Conservation (phyloP, 2,888 invertebrate species). For the Drosophila macrospina region DNA sequence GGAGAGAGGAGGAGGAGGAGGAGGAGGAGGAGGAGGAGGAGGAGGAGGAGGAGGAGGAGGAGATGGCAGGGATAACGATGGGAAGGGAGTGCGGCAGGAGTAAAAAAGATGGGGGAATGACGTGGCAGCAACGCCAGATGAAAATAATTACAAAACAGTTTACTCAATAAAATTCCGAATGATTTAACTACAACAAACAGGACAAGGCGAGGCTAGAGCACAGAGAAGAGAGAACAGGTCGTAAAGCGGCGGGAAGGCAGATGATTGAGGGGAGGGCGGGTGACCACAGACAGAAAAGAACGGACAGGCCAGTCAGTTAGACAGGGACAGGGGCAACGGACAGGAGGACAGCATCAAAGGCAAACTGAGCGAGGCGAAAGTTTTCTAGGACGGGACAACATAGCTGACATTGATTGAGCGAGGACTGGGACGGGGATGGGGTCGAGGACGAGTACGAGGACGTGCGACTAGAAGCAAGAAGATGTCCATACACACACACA, state of each 20-base stretch:
- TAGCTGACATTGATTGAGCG: constrained; percentile 75
- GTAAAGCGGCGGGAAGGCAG: background rate
- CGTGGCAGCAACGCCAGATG: constrained; percentile 50
- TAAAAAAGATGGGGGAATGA: constrained; percentile 23
- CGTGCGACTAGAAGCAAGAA: background rate
- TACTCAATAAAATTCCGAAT: constrained; percentile 76
- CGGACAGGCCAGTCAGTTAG: background rate
- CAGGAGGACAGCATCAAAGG: constrained; percentile 43
- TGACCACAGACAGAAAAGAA: constrained; percentile 36
- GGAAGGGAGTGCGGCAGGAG: background rate
- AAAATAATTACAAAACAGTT: constrained; percentile 78
- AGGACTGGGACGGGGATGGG: constrained; percentile 30
- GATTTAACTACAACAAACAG: constrained; percentile 67
- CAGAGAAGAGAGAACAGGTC: constrained; percentile 28
- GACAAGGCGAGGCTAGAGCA: constrained; percentile 19
- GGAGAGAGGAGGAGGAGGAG: background rate
- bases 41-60: background rate
- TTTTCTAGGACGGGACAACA: constrained; percentile 29
- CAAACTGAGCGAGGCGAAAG: constrained; percentile 46
- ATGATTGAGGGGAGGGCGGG: background rate
- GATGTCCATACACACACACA: constrained; percentile 7
- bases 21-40: background rate
- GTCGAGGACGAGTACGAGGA: background rate
- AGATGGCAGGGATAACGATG: constrained; percentile 20
- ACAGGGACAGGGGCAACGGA: constrained; percentile 6